These are phyloP conservation scores for Orussus abietinus DNA, from an alignment of 1,140 invertebrate genomes.

Conservation along the genomic window DNA sequence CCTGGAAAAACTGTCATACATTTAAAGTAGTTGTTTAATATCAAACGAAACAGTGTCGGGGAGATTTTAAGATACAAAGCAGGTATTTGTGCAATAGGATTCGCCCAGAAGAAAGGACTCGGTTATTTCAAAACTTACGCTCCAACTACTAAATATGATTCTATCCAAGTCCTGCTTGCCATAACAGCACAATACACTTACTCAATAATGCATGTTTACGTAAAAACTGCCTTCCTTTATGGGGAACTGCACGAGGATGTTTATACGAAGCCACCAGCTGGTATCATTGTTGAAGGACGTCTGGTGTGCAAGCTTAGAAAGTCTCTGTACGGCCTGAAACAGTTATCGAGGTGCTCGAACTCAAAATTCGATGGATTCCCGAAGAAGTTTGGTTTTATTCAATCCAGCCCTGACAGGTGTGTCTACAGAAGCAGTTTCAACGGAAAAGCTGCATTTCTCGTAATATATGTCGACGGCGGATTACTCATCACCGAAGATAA, in stretches of 20 bases:
- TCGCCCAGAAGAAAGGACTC: slow-evolving; percentile 27
- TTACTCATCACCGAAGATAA: slow-evolving; percentile 17
- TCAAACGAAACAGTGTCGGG: slow-evolving; percentile 27
- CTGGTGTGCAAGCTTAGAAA: slow-evolving; percentile 35
- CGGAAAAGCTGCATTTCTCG: slow-evolving; percentile 7
- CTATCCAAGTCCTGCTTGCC: slow-evolving; percentile 31
- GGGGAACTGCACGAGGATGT: slow-evolving; percentile 36
- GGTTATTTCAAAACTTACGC: slow-evolving; percentile 32
- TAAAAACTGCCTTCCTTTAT: slow-evolving; percentile 43
- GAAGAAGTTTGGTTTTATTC: slow-evolving; percentile 14
- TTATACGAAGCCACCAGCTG: slow-evolving; percentile 41
- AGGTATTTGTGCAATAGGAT: slow-evolving; percentile 25
- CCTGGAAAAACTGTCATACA: slow-evolving; percentile 23
- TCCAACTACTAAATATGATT: slow-evolving; percentile 28
- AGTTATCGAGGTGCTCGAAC: slow-evolving; percentile 44
- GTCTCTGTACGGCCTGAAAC: slow-evolving; percentile 48
- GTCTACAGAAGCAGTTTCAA: slow-evolving; percentile 16
- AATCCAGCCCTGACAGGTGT: slow-evolving; percentile 21
- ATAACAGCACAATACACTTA: slow-evolving; percentile 22
- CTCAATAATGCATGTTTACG: slow-evolving; percentile 38
- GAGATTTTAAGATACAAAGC: slow-evolving; percentile 15
- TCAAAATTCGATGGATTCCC: slow-evolving; percentile 23
- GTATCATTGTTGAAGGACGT: slow-evolving; percentile 24
- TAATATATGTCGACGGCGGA: slow-evolving; percentile 20
- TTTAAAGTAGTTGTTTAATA: slow-evolving; percentile 34